Evolutionary conservation across 2,113 vertebrate genomes (phyloP), one percentile per base, ranked within the genome.

Genomic region (Tetrao urogallus): DNA sequence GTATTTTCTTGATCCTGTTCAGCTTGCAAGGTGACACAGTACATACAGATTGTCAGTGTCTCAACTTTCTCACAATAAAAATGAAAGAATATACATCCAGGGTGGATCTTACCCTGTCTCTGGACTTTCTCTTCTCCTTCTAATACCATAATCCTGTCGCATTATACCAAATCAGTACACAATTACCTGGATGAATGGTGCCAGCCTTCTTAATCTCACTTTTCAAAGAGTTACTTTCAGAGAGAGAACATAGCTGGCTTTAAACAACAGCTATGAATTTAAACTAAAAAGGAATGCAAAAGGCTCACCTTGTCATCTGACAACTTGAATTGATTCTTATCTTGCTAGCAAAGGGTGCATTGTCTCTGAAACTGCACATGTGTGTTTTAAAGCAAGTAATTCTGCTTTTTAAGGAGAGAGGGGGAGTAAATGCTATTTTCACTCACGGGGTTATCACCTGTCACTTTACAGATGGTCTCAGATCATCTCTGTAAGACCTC

Each of bases 191-290:
- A 86, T 69, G 66, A 89, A 66, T 50, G 79, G 13, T 4, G 5
- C 12, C 43, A 83, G 32, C 34, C 65, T 85, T 80, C 71, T 78
- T 75, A 83, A 80, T 72, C 75, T 65, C 86, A 10, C 34, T 4
- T 88, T 94, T 93, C 73, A 52, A 75, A 57, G 65, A 75, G 14
- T 57, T 92, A 74, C 7, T 52, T 93, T 67, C 61, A 82, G 27
- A 38, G 2, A 42, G 63, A 34, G 32, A 89, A 72, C 21, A 65
- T 28, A 11, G 36, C 86, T 93, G 74, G 52, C 63, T 89, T 81
- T 64, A 89, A 84, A 76, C 5, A 15, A 1, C 5, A 79, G 24
- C 58, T 34, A 28, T 38, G 63, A 54, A 45, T 86, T 88, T 36
- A 84, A 84, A 78, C 40, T 57, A 47, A 64, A 88, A 67, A 81